Evolutionary conservation across 2,888 invertebrate species (phyloP).

Genomic region (Tetranychus piercei): DNA sequence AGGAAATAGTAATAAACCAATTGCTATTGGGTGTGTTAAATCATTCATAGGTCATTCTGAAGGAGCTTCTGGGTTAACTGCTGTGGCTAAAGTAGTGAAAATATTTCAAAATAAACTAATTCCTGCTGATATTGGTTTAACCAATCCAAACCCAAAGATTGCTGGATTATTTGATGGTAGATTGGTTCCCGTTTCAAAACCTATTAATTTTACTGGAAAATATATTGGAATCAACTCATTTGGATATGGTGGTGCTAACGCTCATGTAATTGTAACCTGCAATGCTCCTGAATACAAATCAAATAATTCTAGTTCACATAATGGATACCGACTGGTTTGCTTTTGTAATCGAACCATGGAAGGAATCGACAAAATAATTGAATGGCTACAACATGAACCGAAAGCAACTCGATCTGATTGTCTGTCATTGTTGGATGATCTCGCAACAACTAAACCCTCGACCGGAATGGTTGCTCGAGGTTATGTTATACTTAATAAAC

Average conservation of each 20-base stretch:
- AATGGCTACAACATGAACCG: not conserved
- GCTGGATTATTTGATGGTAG: slow-evolving; percentile 38
- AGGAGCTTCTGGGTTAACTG: slow-evolving; percentile 36
- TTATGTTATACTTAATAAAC: not conserved
- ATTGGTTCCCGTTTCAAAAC: slow-evolving; percentile 34
- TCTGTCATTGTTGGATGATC: not conserved
- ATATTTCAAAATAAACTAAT: slow-evolving; percentile 36
- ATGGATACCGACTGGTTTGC: not conserved
- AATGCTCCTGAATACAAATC: not conserved
- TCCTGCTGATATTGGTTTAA: slow-evolving; percentile 38
- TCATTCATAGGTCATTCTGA: slow-evolving; percentile 41
- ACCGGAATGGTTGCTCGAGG: slow-evolving; percentile 8
- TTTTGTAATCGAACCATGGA: not conserved
- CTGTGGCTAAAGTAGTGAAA: slow-evolving; percentile 37
- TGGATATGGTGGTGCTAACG: slow-evolving; percentile 29
- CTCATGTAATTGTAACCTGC: slow-evolving; percentile 30
- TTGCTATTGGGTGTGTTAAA: slow-evolving; percentile 38
- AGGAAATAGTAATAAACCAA: slow-evolving; percentile 37
- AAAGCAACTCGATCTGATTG: not conserved
- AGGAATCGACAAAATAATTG: not conserved
- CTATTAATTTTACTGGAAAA: slow-evolving; percentile 34
- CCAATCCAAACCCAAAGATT: slow-evolving; percentile 37
- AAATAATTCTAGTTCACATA: not conserved
- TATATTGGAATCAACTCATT: slow-evolving; percentile 36
- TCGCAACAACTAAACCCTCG: not conserved